These are phyloP conservation scores for Prionailurus viverrinus DNA, from an alignment of 2,113 vertebrate genomes.

Conservation along the genomic window DNA sequence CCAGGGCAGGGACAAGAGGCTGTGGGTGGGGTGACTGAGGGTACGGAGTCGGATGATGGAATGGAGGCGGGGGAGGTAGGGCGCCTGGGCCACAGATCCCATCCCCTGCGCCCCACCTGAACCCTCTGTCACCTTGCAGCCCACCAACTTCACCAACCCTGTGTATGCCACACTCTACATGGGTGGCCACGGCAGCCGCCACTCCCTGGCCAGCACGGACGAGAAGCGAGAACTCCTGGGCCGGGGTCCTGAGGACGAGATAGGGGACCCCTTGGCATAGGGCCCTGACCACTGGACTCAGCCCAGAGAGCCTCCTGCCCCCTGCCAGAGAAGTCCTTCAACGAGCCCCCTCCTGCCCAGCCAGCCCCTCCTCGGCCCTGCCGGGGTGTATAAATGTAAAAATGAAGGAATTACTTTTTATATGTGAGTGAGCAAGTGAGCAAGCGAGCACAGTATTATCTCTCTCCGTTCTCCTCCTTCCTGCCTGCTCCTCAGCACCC, in stretches of 20 bases:
- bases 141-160: conserved; percentile 98
- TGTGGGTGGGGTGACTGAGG: neutral
- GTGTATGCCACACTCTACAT: conserved; percentile 99
- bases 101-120: neutral
- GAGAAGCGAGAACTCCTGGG: conserved; percentile 98
- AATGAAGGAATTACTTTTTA: conserved; percentile 99
- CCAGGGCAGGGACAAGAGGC: accelerated
- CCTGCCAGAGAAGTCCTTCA: conserved; percentile 70
- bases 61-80: neutral
- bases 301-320: conserved; percentile 35
- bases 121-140: conserved; percentile 85
- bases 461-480: conserved; percentile 67
- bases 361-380: conserved; percentile 69
- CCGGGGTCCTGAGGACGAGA: conserved; percentile 93
- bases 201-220: conserved; percentile 97
- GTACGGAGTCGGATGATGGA: neutral
- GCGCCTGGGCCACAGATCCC: accelerated
- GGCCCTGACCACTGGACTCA: conserved; percentile 79
- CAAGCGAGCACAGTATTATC: conserved; percentile 93
- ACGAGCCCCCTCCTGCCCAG: conserved; percentile 56
- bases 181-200: conserved; percentile 97
- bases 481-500: conserved; percentile 59
- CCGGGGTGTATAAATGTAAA: conserved; percentile 98
- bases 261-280: conserved; percentile 96
- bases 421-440: conserved; percentile 92